Evolutionary conservation across 2,797 vertebrate species (phyloP), one percentile per base, ranked within the genome.

Genomic region (Phoxinus dragarum): DNA sequence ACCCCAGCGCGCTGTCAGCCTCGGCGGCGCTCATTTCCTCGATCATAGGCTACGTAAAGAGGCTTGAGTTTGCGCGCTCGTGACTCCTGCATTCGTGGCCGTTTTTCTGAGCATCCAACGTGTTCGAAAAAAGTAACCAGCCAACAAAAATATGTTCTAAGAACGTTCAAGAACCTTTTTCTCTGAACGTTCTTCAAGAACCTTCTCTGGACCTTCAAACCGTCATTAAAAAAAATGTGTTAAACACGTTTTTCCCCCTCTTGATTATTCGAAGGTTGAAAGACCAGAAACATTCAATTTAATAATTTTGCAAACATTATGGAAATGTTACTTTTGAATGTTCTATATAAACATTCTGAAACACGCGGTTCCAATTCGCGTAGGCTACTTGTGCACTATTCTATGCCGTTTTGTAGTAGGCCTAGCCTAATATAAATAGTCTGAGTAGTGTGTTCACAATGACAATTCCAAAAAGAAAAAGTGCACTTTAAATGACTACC

Each of bases 1-100:
- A 90, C 91, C 93, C 90, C 92, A 72, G 88, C 87, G 90, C 93
- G 91, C 92, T 87, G 66, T 49, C 56, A 52, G 75, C 68, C 61
- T 66, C 56, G 49, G 11, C 80, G 80, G 71, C 81, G 54, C 72
- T 81, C 83, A 31, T 81, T 66, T 68, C 77, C 73, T 81, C 80
- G 76, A 49, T 80, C 47, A 49, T 17, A 36, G 36, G 47, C 80
- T 44, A 69, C 80, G 80, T 88, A 80, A 72, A 59, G 36, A 47
- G 27, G 68, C 80, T 59, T 74, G 80, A 87, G 84, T 75, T 82
- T 61, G 56, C 36, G 66, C 59, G 42, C 73, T 85, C 68, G 27
- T 75, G 81, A 84, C 69, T 78, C 52, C 59, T 52, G 23, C 82
- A 9, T 66, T 85, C 74, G 86, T 84, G 78, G 54, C 42, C 59